Evolutionary conservation across 2,797 vertebrate genomes (phyloP).

Genomic region (Peromyscus melanophrys): DNA sequence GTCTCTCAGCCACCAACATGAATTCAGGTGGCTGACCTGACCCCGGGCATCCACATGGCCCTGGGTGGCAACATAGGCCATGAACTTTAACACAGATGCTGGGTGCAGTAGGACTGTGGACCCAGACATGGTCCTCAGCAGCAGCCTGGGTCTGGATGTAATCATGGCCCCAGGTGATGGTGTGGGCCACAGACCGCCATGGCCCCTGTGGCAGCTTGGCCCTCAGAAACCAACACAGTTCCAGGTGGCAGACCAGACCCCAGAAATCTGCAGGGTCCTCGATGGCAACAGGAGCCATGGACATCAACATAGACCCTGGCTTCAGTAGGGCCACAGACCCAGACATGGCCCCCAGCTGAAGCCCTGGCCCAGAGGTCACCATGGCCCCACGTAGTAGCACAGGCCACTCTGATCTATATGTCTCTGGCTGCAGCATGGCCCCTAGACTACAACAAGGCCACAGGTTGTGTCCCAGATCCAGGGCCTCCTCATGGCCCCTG

Average conservation of each 20-base stretch:
- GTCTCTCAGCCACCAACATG: background rate
- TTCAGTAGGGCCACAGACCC: no score
- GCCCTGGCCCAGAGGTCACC: background rate
- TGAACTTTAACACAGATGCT: background rate
- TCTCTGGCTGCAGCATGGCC: no score
- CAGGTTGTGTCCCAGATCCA: no score
- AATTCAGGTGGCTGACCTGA: background rate
- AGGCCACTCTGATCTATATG: background rate
- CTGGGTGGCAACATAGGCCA: background rate
- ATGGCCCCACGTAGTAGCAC: background rate
- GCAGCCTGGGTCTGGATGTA: background rate
- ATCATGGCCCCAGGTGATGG: background rate
- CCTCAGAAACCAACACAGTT: background rate
- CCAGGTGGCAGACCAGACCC: no score
- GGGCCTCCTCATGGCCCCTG: no score
- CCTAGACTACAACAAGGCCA: no score
- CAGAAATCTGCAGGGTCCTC: no score
- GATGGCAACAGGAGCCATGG: no score
- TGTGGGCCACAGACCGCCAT: background rate
- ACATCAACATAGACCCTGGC: no score
- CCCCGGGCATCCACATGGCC: background rate
- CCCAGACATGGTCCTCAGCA: background rate
- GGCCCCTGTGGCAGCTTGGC: no score
- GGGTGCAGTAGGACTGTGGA: background rate
- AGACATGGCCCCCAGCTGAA: no score